A percentile compares a stretch with the other conserved stretches of the same genome.
These are phyloP conservation scores for Diadumene lineata DNA, from an alignment of 92 coral and sea anemone genomes.

Conservation along the genomic window DNA sequence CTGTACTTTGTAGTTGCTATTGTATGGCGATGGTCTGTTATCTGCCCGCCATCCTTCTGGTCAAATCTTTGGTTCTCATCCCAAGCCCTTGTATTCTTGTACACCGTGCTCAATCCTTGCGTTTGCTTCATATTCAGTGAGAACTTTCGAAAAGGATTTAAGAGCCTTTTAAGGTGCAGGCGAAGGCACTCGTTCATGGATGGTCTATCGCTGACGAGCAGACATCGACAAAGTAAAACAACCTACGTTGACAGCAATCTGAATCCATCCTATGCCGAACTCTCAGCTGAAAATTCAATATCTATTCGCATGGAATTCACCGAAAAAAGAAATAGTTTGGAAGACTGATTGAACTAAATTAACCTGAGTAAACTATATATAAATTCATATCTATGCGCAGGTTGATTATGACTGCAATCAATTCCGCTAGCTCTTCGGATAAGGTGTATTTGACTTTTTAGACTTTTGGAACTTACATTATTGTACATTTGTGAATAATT, in stretches of 20 bases:
- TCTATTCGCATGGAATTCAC: not conserved
- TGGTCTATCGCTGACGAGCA: not conserved
- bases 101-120: constrained; percentile 21
- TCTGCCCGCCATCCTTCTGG: constrained; percentile 9
- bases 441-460: no score
- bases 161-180: not conserved
- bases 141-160: constrained; percentile 25
- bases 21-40: constrained; percentile 10
- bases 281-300: not conserved
- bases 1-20: constrained; percentile 17
- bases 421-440: no score
- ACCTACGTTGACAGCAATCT: not conserved
- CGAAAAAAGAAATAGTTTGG: not conserved
- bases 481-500: no score
- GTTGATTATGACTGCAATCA: no score
- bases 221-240: not conserved
- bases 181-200: not conserved
- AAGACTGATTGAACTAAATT: no score
- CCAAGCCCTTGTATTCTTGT: constrained; percentile 7
- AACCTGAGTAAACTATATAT: no score
- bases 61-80: not conserved
- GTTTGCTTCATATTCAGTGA: constrained; percentile 31
- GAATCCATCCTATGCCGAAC: not conserved
- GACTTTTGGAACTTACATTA: no score
- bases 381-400: no score